Evolutionary conservation across 2,888 invertebrate species (phyloP).

Genomic region (Corbicula japonica): DNA sequence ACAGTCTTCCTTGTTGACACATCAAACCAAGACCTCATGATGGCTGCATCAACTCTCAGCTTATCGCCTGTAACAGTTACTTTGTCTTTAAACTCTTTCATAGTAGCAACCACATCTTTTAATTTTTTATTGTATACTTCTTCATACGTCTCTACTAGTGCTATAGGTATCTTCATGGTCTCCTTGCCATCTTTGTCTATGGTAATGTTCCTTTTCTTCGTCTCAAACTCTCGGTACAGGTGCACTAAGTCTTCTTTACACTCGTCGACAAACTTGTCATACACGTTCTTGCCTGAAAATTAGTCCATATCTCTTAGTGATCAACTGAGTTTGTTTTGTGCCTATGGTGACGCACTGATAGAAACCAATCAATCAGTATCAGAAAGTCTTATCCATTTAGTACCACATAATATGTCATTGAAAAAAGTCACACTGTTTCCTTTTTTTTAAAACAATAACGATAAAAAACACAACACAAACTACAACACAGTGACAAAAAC

Average conservation of each 20-base stretch:
- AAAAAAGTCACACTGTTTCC: background rate
- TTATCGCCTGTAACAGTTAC: slow-evolving; percentile 58
- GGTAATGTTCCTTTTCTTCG: slow-evolving; percentile 66
- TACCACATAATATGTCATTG: background rate
- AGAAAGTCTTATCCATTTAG: background rate
- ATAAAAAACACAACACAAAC: background rate
- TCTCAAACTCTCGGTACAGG: slow-evolving; percentile 69
- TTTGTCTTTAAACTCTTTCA: slow-evolving; percentile 45
- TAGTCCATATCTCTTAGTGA: background rate
- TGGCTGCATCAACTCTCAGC: slow-evolving; percentile 55
- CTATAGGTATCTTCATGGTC: slow-evolving; percentile 64
- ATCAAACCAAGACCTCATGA: slow-evolving; percentile 58
- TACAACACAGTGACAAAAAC: no score
- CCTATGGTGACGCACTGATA: background rate
- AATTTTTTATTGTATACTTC: slow-evolving; percentile 31
- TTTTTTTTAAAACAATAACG: background rate
- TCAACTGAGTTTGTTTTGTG: background rate
- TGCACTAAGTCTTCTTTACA: slow-evolving; percentile 64
- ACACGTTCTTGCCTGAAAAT: slow-evolving; percentile 45
- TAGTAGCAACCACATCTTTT: slow-evolving; percentile 40
- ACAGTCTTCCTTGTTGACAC: slow-evolving; percentile 54
- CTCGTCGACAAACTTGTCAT: slow-evolving; percentile 37
- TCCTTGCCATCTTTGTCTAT: slow-evolving; percentile 43
- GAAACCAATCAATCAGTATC: background rate
- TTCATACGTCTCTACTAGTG: slow-evolving; percentile 51